Conservation (phyloP, 2,113 vertebrate genomes). For the Ptilorrhoa leucosticta region DNA sequence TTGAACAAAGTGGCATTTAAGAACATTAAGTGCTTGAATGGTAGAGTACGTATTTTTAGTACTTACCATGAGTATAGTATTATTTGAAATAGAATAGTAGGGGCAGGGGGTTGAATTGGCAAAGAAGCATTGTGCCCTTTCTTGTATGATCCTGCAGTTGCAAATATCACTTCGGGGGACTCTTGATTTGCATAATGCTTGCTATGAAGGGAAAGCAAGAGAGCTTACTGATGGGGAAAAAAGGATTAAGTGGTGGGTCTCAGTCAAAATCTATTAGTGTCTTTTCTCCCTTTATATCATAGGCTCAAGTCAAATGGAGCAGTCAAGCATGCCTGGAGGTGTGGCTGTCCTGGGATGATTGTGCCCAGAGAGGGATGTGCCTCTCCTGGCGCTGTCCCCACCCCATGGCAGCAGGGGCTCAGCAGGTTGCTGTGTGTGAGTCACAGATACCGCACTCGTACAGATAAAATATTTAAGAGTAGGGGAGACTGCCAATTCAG, state of each 20-base stretch:
- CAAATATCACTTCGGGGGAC: slow-evolving; percentile 63
- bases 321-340: slow-evolving; percentile 48
- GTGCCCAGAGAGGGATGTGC: neutral
- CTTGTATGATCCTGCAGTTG: slow-evolving; percentile 39
- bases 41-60: slow-evolving; percentile 48
- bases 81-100: slow-evolving; percentile 35
- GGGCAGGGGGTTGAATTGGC: slow-evolving; percentile 30
- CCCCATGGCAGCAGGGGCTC: neutral
- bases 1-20: slow-evolving; percentile 51
- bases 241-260: slow-evolving; percentile 55
- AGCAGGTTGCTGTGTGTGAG: neutral
- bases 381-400: neutral
- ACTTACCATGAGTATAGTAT: slow-evolving; percentile 24
- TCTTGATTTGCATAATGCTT: slow-evolving; percentile 60
- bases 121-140: slow-evolving; percentile 34
- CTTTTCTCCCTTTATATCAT: slow-evolving; percentile 35
- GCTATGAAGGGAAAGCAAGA: slow-evolving; percentile 39
- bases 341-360: neutral
- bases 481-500: neutral
- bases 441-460: neutral
- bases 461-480: neutral
- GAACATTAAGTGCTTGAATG: slow-evolving; percentile 45
- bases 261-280: slow-evolving; percentile 52
- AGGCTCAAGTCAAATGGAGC: slow-evolving; percentile 44
- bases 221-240: slow-evolving; percentile 53